phyloP scores from a whole-genome alignment of 2,797 vertebrate genomes.

The Harpagifer antarcticus region DNA sequence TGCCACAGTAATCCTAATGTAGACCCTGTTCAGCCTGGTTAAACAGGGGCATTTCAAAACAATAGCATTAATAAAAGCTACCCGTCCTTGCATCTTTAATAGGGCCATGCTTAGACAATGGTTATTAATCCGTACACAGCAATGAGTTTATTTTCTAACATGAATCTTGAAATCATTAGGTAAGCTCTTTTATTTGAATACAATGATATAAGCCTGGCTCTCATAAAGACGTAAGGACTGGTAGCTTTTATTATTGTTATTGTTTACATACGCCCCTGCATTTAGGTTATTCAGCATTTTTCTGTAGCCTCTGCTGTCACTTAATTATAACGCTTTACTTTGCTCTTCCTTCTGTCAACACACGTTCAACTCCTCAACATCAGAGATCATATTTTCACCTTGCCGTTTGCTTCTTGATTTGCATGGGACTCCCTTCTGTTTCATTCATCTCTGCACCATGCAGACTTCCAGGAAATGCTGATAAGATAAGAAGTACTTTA shows the following conservation, averaged over 20 bases:
- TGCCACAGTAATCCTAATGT: constrained; percentile 20
- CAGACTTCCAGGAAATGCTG: neutral
- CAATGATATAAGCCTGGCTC: no score
- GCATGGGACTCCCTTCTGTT: neutral
- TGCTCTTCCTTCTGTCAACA: neutral
- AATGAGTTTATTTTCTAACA: constrained; percentile 12
- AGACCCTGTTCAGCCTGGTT: neutral
- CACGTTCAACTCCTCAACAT: constrained; percentile 9
- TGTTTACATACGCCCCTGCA: neutral
- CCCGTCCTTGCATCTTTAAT: neutral
- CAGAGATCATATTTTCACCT: neutral
- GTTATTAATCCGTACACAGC: constrained; percentile 4
- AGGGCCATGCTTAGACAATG: neutral
- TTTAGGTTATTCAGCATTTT: neutral
- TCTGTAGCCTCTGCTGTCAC: neutral
- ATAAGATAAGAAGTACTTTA: no score
- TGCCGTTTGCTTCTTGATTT: neutral
- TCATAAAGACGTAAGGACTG: constrained; percentile 3
- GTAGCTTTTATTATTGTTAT: constrained; percentile 16
- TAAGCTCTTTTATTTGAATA: neutral
- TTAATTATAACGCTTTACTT: neutral
- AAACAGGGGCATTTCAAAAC: neutral
- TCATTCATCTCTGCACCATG: neutral
- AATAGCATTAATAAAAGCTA: constrained; percentile 19
- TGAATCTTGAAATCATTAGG: constrained; percentile 3